phyloP scores from a whole-genome alignment of 2,113 vertebrate genomes.

The Sinosuthora webbiana region DNA sequence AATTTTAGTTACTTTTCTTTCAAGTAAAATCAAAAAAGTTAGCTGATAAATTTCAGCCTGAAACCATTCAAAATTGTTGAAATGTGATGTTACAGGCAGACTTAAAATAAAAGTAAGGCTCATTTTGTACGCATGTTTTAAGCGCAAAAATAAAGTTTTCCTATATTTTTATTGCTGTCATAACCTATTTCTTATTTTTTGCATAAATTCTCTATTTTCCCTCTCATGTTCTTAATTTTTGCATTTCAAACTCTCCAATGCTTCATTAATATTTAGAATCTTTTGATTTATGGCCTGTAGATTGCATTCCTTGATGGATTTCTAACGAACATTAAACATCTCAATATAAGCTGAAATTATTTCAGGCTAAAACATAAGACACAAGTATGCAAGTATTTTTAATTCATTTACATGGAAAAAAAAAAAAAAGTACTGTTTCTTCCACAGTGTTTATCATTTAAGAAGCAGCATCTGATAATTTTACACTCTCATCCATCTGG shows the following conservation, averaged over 20 bases:
- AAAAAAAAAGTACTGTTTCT: background rate
- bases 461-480: background rate
- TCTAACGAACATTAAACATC: background rate
- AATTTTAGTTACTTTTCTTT: background rate
- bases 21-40: background rate
- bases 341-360: background rate
- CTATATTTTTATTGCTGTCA: background rate
- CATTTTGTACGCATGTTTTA: background rate
- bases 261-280: background rate
- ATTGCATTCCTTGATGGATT: background rate
- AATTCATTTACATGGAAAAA: background rate
- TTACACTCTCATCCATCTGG: background rate
- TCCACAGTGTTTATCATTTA: background rate
- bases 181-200: background rate
- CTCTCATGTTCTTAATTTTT: background rate
- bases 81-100: background rate
- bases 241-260: background rate
- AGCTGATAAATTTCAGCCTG: background rate
- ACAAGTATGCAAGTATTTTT: background rate
- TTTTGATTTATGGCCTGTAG: background rate
- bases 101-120: background rate
- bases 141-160: background rate
- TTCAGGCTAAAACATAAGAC: background rate
- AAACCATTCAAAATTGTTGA: background rate
- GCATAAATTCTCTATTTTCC: conserved; percentile 3